These are phyloP conservation scores for Dexiosoma caninum DNA, from an alignment of 2,888 invertebrate species.

Conservation along the genomic window DNA sequence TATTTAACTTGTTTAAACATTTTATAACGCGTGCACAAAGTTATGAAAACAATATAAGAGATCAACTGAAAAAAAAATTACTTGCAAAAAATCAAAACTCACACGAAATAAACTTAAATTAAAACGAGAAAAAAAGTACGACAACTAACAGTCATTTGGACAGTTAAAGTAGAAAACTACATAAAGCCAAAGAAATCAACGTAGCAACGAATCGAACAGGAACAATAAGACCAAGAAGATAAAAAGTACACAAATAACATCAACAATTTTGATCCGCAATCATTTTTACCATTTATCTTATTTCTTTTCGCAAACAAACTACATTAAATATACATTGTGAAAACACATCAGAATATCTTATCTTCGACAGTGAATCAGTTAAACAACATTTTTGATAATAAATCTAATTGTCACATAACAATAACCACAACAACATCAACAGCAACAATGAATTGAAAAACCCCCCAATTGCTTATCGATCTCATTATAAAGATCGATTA, in stretches of 20 bases:
- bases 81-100: conserved; percentile 31
- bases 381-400: conserved; percentile 75
- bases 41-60: conserved; percentile 64
- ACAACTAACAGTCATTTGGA: conserved; percentile 61
- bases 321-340: conserved; percentile 18
- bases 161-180: conserved; percentile 50
- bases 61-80: conserved; percentile 59
- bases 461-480: conserved; percentile 36
- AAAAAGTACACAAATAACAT: conserved; percentile 36
- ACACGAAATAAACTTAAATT: conserved; percentile 46
- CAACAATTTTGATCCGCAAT: conserved; percentile 60
- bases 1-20: conserved; percentile 54
- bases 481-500: conserved; percentile 49
- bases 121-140: conserved; percentile 49
- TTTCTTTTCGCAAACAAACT: conserved; percentile 10
- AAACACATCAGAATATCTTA: conserved; percentile 57
- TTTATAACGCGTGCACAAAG: conserved; percentile 66
- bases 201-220: background rate
- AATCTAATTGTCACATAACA: conserved; percentile 77
- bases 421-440: conserved; percentile 7
- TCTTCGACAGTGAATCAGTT: conserved; percentile 68
- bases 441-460: conserved; percentile 20
- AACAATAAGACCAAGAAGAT: background rate
- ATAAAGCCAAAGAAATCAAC: conserved; percentile 18
- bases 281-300: conserved; percentile 12